These are phyloP conservation scores for Junonia oenone DNA, from an alignment of 2,888 invertebrate genomes.

Conservation along the genomic window DNA sequence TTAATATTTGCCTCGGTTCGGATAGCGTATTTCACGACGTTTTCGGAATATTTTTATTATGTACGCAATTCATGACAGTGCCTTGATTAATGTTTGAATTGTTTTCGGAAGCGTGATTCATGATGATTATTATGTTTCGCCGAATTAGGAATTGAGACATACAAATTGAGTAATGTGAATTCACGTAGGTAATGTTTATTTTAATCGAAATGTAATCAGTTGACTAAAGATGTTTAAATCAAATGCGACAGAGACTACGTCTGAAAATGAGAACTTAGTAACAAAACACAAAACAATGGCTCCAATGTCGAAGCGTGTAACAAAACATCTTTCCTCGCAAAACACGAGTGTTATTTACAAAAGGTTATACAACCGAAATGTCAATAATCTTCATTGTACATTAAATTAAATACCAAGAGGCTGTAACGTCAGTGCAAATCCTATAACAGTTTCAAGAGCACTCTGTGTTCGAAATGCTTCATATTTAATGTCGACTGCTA, in stretches of 20 bases:
- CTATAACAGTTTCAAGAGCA: conserved; percentile 18
- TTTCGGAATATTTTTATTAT: conserved; percentile 10
- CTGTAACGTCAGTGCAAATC: conserved; percentile 9
- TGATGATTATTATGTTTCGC: neutral
- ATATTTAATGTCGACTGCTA: conserved; percentile 22
- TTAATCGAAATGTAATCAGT: no score
- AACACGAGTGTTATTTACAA: neutral
- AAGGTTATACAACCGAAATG: conserved; percentile 12
- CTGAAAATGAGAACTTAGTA: no score
- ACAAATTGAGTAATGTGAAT: neutral
- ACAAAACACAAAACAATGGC: neutral
- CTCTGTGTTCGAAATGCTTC: conserved; percentile 13
- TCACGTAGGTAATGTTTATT: no score
- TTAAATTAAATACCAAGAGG: conserved; percentile 11
- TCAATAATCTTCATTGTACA: conserved; percentile 5
- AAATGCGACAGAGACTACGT: no score
- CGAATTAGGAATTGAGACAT: neutral
- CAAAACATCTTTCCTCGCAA: neutral
- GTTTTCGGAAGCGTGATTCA: neutral
- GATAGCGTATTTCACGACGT: conserved; percentile 6
- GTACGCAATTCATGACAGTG: neutral
- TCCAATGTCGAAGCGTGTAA: neutral
- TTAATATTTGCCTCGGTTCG: conserved; percentile 25
- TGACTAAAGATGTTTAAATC: no score
- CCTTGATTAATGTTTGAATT: neutral